Conservation (phyloP, 2,888 invertebrate species). For the Cremastinae sp. region DNA sequence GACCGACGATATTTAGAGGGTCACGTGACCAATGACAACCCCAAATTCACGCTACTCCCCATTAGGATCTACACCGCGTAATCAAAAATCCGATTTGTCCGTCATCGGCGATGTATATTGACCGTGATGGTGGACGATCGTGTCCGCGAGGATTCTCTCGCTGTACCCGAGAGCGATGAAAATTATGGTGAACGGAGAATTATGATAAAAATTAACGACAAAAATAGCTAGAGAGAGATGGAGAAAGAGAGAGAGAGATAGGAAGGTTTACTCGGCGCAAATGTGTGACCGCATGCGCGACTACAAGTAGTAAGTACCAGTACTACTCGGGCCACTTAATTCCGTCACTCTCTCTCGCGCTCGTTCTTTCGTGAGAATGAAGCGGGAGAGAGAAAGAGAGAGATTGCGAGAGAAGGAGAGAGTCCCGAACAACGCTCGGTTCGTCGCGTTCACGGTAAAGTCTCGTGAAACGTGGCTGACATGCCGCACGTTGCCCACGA, state of each 20-base stretch:
- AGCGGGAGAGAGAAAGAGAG: constrained; percentile 12
- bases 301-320: constrained; percentile 48
- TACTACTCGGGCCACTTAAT: constrained; percentile 48
- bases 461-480: constrained; percentile 60
- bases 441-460: constrained; percentile 49
- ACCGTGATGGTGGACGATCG: too few species aligned
- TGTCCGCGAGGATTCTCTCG: too few species aligned
- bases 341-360: constrained; percentile 23
- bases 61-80: too few species aligned
- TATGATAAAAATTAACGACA: constrained; percentile 10
- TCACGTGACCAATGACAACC: constrained; percentile 15
- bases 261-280: constrained; percentile 26
- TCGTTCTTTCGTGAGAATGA: constrained; percentile 13
- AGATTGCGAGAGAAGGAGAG: constrained; percentile 13
- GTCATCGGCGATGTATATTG: too few species aligned
- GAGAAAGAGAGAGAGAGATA: constrained; percentile 1
- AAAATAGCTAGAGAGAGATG: constrained; percentile 10
- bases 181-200: neutral
- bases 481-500: constrained; percentile 46
- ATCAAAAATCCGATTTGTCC: too few species aligned
- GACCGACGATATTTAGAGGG: constrained; percentile 14
- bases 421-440: constrained; percentile 25
- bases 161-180: too few species aligned
- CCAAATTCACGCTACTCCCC: too few species aligned
- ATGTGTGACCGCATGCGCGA: constrained; percentile 52